Base-by-base conservation (phyloP, 2,888 invertebrate species). In the Dolomedes plantarius region DNA sequence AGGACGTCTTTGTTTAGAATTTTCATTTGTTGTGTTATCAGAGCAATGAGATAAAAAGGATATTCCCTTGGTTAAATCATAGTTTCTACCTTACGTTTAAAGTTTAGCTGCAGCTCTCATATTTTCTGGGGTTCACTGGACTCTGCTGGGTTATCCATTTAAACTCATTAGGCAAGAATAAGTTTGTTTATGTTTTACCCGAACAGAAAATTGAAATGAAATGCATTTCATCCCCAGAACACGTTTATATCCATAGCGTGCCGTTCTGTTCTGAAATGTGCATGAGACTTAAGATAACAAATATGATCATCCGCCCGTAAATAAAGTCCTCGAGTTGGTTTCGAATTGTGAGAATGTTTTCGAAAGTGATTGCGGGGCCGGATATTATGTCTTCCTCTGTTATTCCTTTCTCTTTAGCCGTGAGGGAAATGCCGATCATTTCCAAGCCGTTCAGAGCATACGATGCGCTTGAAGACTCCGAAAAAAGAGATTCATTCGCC, bases 381-480 rank as follows among this genome's bases (percentile, higher is more conserved):
- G 56, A 56, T 56, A 56, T 23, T 23, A 23, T 56, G 23, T 23
- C 56, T 56, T 56, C 56, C 23, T 23, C 56, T 23, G 56, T 56
- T 56, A 56, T 23, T 23, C 56, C 56, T 56, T 56, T 56, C 56
- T 56, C 56, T 56, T 16, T 56, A 56, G 56, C 56, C 23, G 16
- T n/a, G 19, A 23, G 56, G 23, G 19, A 56, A 56, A 56, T 56
- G 16, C 56, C 56, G 23, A 56, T 56, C 56, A 2, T 23, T 56
- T 56, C 16, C n/a, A 23, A 23, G 56, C 5, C 56, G 23, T 56
- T 6, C 23, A 11, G 23, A 23, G 23, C 56, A 3, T 7, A 3
- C 56, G 56, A 56, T 56, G 23, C 23, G 56, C 56, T 56, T 56
- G 23, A 56, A 56, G 23, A 16, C 56, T 1, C 23, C 23, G 11